phyloP scores from a whole-genome alignment of 2,888 invertebrate genomes.

The Panorpa germanica region DNA sequence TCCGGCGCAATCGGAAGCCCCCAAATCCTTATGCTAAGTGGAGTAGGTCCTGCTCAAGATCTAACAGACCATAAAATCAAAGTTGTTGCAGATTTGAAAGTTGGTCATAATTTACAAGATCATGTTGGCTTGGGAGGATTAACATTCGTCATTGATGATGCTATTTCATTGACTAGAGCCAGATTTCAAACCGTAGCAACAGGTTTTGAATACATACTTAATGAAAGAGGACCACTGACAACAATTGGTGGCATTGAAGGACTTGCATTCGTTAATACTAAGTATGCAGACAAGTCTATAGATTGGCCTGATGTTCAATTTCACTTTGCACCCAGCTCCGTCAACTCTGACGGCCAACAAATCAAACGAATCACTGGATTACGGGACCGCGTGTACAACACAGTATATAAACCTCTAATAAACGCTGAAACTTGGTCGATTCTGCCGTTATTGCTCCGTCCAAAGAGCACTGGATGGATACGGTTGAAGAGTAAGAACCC shows the following conservation, averaged over 20 bases:
- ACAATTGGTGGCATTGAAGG: slow-evolving; percentile 68
- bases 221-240: slow-evolving; percentile 70
- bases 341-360: slow-evolving; percentile 69
- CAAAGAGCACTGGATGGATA: slow-evolving; percentile 77
- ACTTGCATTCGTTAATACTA: slow-evolving; percentile 71
- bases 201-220: slow-evolving; percentile 60
- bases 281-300: slow-evolving; percentile 57
- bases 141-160: slow-evolving; percentile 65
- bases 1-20: slow-evolving; percentile 81
- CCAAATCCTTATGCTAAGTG: slow-evolving; percentile 80
- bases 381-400: slow-evolving; percentile 64
- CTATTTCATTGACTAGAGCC: slow-evolving; percentile 55
- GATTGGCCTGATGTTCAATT: slow-evolving; percentile 77
- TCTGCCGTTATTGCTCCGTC: slow-evolving; percentile 59
- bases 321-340: slow-evolving; percentile 69
- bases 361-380: slow-evolving; percentile 57
- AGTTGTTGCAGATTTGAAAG: slow-evolving; percentile 52
- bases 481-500: slow-evolving; percentile 66
- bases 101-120: slow-evolving; percentile 73
- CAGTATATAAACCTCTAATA: slow-evolving; percentile 64
- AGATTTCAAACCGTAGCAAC: slow-evolving; percentile 61
- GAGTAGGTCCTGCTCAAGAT: slow-evolving; percentile 66
- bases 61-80: slow-evolving; percentile 51
- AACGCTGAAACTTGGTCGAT: slow-evolving; percentile 72
- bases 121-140: slow-evolving; percentile 74